phyloP scores from a whole-genome alignment of 2,797 vertebrate genomes.

The Pseudotriccus pelzelni region DNA sequence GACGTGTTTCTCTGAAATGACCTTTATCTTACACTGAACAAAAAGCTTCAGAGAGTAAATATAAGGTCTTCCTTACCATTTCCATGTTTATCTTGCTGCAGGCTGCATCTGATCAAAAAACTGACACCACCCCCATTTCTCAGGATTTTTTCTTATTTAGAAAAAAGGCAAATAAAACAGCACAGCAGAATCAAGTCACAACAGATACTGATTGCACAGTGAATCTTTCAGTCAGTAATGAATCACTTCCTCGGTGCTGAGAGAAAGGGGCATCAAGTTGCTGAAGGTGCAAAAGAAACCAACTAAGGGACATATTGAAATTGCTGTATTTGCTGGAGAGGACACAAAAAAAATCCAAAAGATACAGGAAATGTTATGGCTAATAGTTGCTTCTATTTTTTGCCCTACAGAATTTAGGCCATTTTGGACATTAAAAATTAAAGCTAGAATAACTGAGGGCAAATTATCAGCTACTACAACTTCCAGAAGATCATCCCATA shows the following conservation, averaged over 20 bases:
- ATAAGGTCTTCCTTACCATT: conserved; percentile 10
- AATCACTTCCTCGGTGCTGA: not conserved
- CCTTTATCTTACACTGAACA: conserved; percentile 16
- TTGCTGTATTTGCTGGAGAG: not conserved
- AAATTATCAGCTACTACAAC: not conserved
- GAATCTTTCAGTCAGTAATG: not conserved
- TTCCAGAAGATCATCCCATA: not conserved
- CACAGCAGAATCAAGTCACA: not conserved
- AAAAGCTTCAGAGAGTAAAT: conserved; percentile 26
- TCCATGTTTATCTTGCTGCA: conserved; percentile 22
- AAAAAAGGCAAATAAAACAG: conserved; percentile 6
- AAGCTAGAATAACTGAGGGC: not conserved
- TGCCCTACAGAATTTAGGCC: not conserved
- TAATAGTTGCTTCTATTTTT: not conserved
- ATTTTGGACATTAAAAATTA: not conserved
- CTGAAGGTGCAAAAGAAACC: not conserved
- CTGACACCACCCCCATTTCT: not conserved
- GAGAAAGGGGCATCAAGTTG: not conserved
- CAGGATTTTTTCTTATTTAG: not conserved
- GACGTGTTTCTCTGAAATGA: conserved; percentile 6
- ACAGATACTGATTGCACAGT: not conserved
- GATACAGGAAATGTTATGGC: not conserved
- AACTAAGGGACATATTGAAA: not conserved
- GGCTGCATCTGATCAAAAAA: conserved; percentile 34
- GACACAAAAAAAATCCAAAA: not conserved